Conservation (phyloP, 2,113 vertebrate species). For the Malurus cyaneus region DNA sequence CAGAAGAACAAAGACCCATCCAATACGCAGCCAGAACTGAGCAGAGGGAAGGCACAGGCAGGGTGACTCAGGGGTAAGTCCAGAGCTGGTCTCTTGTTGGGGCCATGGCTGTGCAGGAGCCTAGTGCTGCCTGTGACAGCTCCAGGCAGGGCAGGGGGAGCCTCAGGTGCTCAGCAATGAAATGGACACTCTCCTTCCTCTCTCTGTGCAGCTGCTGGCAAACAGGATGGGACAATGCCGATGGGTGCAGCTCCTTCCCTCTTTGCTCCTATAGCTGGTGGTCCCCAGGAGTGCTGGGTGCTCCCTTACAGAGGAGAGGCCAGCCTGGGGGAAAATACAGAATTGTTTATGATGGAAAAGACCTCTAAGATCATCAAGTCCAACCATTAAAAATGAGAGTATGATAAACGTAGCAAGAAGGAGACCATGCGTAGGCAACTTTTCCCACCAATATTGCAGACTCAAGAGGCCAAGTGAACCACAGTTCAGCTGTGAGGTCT, state of each 20-base stretch:
- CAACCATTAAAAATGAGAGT: background rate
- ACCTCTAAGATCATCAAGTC: background rate
- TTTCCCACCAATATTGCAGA: background rate
- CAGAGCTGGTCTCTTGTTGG: background rate
- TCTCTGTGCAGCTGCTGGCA: background rate
- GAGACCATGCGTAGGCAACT: background rate
- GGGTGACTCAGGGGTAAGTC: background rate
- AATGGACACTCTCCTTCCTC: fast-evolving
- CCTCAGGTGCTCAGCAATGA: background rate
- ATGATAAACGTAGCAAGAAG: background rate
- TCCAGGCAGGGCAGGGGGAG: background rate
- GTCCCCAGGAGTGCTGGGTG: background rate
- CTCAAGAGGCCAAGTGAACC: background rate
- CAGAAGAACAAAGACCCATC: background rate
- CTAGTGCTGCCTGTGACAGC: background rate
- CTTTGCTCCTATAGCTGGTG: background rate
- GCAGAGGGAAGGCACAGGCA: background rate
- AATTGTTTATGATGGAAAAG: background rate
- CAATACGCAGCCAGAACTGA: background rate
- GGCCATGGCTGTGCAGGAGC: background rate
- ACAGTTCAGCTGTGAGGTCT: background rate
- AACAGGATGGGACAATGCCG: fast-evolving
- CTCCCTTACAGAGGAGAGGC: background rate
- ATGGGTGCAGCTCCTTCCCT: background rate
- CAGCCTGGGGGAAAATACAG: background rate